phyloP scores from a whole-genome alignment of 2,888 invertebrate species.

The Ryuthela nishihirai region DNA sequence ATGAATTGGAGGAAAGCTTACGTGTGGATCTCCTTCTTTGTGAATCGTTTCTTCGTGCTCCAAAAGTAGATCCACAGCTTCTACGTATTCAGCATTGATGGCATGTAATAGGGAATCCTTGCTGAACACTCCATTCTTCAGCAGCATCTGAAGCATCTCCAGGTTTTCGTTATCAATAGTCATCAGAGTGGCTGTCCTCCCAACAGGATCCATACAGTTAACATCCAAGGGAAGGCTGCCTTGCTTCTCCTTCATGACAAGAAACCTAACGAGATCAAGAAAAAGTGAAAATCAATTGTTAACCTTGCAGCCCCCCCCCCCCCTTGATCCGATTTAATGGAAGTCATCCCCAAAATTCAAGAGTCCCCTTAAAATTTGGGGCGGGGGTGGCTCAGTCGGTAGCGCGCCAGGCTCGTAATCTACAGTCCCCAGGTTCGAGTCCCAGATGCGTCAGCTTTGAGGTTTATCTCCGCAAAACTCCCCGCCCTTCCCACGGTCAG shows the following conservation, averaged over 20 bases:
- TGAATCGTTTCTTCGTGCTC: slow-evolving; percentile 84
- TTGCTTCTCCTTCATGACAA: slow-evolving; percentile 16
- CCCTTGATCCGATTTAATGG: too few relatives aligned
- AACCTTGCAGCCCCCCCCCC: too few relatives aligned
- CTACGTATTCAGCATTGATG: slow-evolving; percentile 92
- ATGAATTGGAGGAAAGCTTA: not conserved
- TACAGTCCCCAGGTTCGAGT: too few relatives aligned
- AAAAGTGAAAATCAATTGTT: too few relatives aligned
- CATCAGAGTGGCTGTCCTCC: slow-evolving; percentile 79
- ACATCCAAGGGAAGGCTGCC: slow-evolving; percentile 57
- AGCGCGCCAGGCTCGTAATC: too few relatives aligned
- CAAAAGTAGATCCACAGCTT: slow-evolving; percentile 86
- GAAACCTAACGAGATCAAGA: too few relatives aligned
- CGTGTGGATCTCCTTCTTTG: slow-evolving; percentile 60
- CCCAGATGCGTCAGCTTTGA: too few relatives aligned
- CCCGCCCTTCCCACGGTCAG: too few relatives aligned
- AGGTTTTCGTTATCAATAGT: slow-evolving; percentile 94
- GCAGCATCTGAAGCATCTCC: slow-evolving; percentile 72
- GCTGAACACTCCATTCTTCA: slow-evolving; percentile 62
- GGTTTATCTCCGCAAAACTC: too few relatives aligned
- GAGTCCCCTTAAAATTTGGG: too few relatives aligned
- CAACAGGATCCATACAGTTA: slow-evolving; percentile 90
- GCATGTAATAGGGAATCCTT: slow-evolving; percentile 85
- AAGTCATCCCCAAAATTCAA: too few relatives aligned
- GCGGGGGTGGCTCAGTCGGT: too few relatives aligned